Conservation (phyloP, 2,797 vertebrate genomes). For the Amniataba percoides region DNA sequence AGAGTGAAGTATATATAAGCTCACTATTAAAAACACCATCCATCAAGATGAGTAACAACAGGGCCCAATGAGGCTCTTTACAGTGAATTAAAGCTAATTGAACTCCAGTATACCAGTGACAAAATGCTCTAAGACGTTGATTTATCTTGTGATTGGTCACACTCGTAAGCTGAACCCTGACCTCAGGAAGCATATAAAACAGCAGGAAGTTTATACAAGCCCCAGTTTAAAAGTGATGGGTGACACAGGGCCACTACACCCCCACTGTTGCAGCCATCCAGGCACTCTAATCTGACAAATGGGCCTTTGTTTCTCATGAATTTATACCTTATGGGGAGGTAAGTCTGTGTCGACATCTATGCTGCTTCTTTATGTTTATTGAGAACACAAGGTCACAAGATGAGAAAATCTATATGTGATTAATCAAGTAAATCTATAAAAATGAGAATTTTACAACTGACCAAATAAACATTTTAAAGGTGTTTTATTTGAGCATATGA, state of each 20-base stretch:
- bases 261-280: slow-evolving; percentile 27
- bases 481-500: not conserved
- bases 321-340: slow-evolving; percentile 40
- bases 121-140: slow-evolving; percentile 70
- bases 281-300: slow-evolving; percentile 73
- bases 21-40: slow-evolving; percentile 55
- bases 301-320: slow-evolving; percentile 53
- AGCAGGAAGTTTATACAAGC: slow-evolving; percentile 82
- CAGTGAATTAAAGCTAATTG: slow-evolving; percentile 67
- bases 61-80: slow-evolving; percentile 44
- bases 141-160: slow-evolving; percentile 80
- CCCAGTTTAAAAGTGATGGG: slow-evolving; percentile 65
- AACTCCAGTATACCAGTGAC: slow-evolving; percentile 69
- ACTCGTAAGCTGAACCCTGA: slow-evolving; percentile 70
- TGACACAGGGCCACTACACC: slow-evolving; percentile 49
- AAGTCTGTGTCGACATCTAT: not conserved
- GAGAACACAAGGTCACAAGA: not conserved
- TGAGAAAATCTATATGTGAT: slow-evolving; percentile 29
- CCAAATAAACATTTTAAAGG: not conserved
- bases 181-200: slow-evolving; percentile 83
- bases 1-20: slow-evolving; percentile 22
- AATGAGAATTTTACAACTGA: not conserved
- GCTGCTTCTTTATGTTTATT: slow-evolving; percentile 12
- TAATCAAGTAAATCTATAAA: slow-evolving; percentile 43
- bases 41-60: slow-evolving; percentile 68